A percentile compares a stretch with the other conserved stretches of the same genome.
phyloP scores from a whole-genome alignment of 2,113 vertebrate genomes.

The Pachycephala philippinensis region DNA sequence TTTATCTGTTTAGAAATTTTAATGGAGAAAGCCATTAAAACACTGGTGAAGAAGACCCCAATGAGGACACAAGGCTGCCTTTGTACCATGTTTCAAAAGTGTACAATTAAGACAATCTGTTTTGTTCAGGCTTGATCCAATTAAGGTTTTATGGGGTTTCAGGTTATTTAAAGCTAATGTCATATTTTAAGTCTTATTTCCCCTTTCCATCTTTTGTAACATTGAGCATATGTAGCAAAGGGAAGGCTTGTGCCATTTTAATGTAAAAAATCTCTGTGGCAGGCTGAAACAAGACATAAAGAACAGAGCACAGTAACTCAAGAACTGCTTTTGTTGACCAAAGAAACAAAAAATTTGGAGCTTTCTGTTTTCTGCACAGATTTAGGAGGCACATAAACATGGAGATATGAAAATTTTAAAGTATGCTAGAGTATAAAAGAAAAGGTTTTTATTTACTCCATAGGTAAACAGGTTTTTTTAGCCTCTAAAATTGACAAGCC shows the following conservation, averaged over 20 bases:
- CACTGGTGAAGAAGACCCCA: not conserved
- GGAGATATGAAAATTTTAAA: not conserved
- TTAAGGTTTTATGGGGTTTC: not conserved
- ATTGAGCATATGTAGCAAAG: not conserved
- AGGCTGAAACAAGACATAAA: not conserved
- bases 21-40: not conserved
- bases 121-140: not conserved
- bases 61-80: fast-evolving
- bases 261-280: not conserved
- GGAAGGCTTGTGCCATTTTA: not conserved
- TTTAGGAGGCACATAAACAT: not conserved
- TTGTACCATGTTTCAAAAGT: not conserved
- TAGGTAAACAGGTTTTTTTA: not conserved
- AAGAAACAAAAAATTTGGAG: not conserved
- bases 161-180: not conserved
- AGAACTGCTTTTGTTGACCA: not conserved
- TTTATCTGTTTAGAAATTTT: not conserved
- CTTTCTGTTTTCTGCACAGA: not conserved
- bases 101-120: not conserved
- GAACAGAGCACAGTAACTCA: not conserved
- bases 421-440: not conserved
- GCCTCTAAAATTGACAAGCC: not conserved
- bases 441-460: not conserved
- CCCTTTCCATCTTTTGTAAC: not conserved
- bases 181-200: not conserved